Evolutionary conservation across 1,140 invertebrate species (phyloP).

Genomic region (Thaumatotibia leucotreta): DNA sequence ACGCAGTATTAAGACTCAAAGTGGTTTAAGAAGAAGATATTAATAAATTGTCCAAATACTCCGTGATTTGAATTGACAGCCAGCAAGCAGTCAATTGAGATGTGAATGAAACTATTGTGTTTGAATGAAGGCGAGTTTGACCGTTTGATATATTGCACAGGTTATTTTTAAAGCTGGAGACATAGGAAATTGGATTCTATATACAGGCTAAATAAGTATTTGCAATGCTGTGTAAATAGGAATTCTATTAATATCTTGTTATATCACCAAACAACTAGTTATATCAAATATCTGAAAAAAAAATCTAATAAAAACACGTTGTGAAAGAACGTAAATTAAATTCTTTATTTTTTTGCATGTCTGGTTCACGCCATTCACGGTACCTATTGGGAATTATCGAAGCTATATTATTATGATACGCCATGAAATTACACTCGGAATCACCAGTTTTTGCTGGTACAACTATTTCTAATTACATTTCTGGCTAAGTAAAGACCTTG

Average conservation of each 20-base stretch:
- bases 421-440: slow-evolving; percentile 29
- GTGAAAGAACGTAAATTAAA: slow-evolving; percentile 7
- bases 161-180: background rate
- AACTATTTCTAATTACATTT: slow-evolving; percentile 37
- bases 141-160: slow-evolving; percentile 19
- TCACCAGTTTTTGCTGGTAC: slow-evolving; percentile 25
- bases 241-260: background rate
- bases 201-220: background rate
- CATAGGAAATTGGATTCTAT: background rate
- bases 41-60: slow-evolving; percentile 24
- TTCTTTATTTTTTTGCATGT: slow-evolving; percentile 6
- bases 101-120: slow-evolving; percentile 50
- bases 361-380: slow-evolving; percentile 6
- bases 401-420: background rate
- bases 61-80: slow-evolving; percentile 36
- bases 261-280: background rate
- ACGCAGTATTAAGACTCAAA: background rate
- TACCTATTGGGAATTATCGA: slow-evolving; percentile 7
- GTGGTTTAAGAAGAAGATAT: background rate
- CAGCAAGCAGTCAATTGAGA: slow-evolving; percentile 43
- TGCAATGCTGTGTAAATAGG: background rate
- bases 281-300: background rate
- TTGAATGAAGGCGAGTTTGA: slow-evolving; percentile 29
- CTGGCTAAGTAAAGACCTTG: slow-evolving; percentile 43
- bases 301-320: background rate